Evolutionary conservation across 1,140 invertebrate genomes (phyloP).

Genomic region (Cyrtorhinus lividipennis): DNA sequence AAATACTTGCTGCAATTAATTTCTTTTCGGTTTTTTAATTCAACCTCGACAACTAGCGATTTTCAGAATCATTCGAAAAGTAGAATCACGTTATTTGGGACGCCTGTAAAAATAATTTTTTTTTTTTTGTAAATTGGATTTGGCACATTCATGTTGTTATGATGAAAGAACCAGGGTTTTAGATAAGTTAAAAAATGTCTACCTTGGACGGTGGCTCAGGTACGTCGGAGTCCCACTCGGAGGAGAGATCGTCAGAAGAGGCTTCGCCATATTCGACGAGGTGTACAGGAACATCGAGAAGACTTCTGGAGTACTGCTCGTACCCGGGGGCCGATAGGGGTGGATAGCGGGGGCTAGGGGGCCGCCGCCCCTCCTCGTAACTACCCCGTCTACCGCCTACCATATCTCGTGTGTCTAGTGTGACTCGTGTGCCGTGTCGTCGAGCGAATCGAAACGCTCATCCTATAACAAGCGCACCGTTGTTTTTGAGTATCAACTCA

Average conservation of each 20-base stretch:
- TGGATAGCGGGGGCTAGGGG: conserved; percentile 28
- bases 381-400: conserved; percentile 19
- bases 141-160: too few relatives aligned
- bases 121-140: too few relatives aligned
- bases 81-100: too few relatives aligned
- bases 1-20: too few relatives aligned
- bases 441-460: not conserved
- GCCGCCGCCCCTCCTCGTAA: conserved; percentile 27
- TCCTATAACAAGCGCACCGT: not conserved
- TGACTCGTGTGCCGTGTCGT: too few relatives aligned
- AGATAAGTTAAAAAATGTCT: too few relatives aligned
- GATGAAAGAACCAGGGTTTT: too few relatives aligned
- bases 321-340: conserved; percentile 43
- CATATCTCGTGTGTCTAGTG: not conserved
- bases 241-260: conserved; percentile 73
- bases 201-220: conserved; percentile 26
- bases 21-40: too few relatives aligned
- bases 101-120: too few relatives aligned
- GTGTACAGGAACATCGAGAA: conserved; percentile 53
- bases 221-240: conserved; percentile 76
- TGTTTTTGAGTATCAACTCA: too few relatives aligned
- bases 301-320: conserved; percentile 56
- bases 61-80: too few relatives aligned
- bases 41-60: too few relatives aligned
- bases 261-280: conserved; percentile 59